These are phyloP conservation scores for Phataginus tricuspis DNA, from an alignment of 2,797 vertebrate species.

Conservation along the genomic window DNA sequence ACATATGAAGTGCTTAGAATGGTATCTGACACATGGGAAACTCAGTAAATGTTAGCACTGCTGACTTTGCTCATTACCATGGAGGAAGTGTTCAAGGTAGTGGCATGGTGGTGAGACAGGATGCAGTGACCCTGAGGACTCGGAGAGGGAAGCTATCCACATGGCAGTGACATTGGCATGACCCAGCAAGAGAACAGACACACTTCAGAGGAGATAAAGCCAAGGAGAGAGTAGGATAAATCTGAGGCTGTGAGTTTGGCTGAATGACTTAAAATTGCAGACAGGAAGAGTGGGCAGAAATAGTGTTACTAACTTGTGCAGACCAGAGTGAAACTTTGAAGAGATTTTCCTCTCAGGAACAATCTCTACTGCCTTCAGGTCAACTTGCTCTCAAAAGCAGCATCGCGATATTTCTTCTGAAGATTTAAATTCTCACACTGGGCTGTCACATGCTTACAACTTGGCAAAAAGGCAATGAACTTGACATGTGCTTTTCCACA, in stretches of 20 bases:
- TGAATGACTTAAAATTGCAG: background rate
- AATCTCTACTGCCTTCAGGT: background rate
- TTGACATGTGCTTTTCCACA: background rate
- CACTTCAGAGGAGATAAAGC: background rate
- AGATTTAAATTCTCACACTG: conserved; percentile 40
- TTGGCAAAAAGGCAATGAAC: conserved; percentile 7
- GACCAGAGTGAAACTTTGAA: background rate
- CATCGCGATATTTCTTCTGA: background rate
- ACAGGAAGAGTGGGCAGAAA: background rate
- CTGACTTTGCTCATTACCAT: background rate
- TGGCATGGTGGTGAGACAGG: background rate
- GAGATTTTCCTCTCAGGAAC: background rate
- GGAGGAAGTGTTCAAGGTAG: background rate
- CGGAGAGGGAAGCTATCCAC: background rate
- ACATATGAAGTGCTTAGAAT: background rate
- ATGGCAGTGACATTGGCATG: background rate
- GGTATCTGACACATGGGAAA: background rate
- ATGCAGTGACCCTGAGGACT: background rate
- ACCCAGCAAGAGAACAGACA: background rate
- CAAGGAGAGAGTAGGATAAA: background rate
- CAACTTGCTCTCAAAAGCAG: background rate
- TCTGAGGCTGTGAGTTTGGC: background rate
- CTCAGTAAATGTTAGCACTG: background rate
- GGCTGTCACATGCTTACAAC: background rate
- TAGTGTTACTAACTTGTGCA: background rate